Evolutionary conservation across 2,888 invertebrate genomes (phyloP).

Genomic region (Osmoderma eremita): DNA sequence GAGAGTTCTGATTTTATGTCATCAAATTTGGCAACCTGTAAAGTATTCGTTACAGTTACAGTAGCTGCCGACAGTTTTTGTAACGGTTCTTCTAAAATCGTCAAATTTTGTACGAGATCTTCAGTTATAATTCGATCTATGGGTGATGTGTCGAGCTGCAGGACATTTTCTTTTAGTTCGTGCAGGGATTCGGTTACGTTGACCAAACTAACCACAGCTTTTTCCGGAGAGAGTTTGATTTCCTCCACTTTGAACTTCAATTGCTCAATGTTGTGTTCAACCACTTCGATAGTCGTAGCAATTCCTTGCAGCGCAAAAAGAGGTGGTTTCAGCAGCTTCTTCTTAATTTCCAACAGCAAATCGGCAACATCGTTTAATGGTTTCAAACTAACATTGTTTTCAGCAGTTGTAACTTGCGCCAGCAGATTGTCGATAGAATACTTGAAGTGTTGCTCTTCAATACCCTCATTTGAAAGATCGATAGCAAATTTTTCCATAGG

Average conservation of each 20-base stretch:
- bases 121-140: neutral
- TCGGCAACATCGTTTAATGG: neutral
- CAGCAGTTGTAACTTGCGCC: neutral
- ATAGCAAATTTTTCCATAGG: constrained; percentile 16
- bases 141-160: constrained; percentile 5
- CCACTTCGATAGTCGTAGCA: neutral
- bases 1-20: constrained; percentile 3
- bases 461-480: constrained; percentile 15
- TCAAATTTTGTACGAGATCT: constrained; percentile 17
- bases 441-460: constrained; percentile 24
- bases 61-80: constrained; percentile 32
- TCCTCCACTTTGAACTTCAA: constrained; percentile 26
- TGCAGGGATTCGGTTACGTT: constrained; percentile 13
- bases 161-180: constrained; percentile 20
- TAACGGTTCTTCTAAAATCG: constrained; percentile 22
- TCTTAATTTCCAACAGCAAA: constrained; percentile 4
- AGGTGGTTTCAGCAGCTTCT: neutral
- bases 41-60: constrained; percentile 2
- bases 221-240: neutral
- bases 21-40: constrained; percentile 10
- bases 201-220: neutral
- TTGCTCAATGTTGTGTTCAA: constrained; percentile 10
- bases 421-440: neutral
- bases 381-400: neutral
- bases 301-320: neutral